Evolutionary conservation across 2,113 vertebrate genomes (phyloP), one percentile per base, ranked within the genome.

Genomic region (Alosa alosa): DNA sequence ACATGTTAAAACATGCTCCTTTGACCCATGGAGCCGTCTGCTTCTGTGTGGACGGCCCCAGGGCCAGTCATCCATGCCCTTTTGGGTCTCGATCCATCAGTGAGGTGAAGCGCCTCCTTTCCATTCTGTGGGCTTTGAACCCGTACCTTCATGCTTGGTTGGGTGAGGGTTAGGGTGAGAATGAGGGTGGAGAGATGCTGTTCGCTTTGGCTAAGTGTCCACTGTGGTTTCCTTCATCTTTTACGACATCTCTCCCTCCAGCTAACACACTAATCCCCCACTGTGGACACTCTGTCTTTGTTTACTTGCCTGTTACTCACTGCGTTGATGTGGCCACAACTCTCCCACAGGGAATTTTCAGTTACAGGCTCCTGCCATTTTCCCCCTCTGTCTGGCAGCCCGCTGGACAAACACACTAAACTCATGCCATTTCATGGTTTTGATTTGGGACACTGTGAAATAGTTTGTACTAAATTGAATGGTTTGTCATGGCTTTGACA

Each of bases 1-100:
- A 7, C 78, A 41, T 82, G 75, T 86, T 84, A 82, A 86, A 72
- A 85, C 20, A 82, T 81, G 72, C 68, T 57, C 44, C 39, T 82
- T 44, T 57, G 86, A 86, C 31, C 22, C 83, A 36, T 57, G 15
- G 86, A 82, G 46, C 3, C 81, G 81, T 82, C 78, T 68, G 22
- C 83, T 52, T 78, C 52, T 81, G 46, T 60, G 82, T 86, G 46
- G 81, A 86, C 47, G 39, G 25, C 82, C 46, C 81, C 49, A 36
- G 84, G 39, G 41, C 50, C 46, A 81, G 45, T 64, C n/a, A 8
- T 75, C 81, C 72, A 39, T 50, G 49, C 82, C n/a, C 13, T 84
- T 84, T 87, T 83, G 55, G 3, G 4, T 87, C 84, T 81, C 81
- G 36, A n/a, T 44, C 44, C 11, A 7, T 39, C 39, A 81, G 82